Evolutionary conservation across 1,140 invertebrate species (phyloP).

Genomic region (Drosophila auraria): DNA sequence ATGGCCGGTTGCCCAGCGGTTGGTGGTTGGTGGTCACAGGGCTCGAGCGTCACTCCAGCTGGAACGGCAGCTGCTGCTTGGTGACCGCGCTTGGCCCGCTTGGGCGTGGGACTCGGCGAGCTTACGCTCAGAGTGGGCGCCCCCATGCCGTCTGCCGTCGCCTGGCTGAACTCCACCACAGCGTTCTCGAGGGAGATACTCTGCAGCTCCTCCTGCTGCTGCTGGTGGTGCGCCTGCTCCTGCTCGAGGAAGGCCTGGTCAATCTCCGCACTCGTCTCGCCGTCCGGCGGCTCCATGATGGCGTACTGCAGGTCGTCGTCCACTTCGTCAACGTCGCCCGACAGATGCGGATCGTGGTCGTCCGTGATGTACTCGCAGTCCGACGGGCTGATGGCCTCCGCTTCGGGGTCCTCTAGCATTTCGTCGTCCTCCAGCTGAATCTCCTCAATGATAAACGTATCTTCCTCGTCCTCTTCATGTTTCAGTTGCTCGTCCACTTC

Average conservation of each 20-base stretch:
- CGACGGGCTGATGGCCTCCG: conserved; percentile 53
- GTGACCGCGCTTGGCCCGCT: conserved; percentile 54
- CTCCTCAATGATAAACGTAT: conserved; percentile 79
- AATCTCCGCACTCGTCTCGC: conserved; percentile 67
- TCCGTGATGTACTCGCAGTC: conserved; percentile 74
- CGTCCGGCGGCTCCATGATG: conserved; percentile 71
- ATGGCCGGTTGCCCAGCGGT: conserved; percentile 51
- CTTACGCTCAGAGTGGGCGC: conserved; percentile 42
- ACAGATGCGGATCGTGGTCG: conserved; percentile 62
- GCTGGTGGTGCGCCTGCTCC: conserved; percentile 39
- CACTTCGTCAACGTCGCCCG: conserved; percentile 70
- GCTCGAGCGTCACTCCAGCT: conserved; percentile 41
- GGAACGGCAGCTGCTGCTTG: conserved; percentile 8
- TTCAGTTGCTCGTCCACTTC: conserved; percentile 38
- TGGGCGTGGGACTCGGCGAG: conserved; percentile 62
- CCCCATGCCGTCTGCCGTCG: conserved; percentile 36
- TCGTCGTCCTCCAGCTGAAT: conserved; percentile 82
- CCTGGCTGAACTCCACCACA: conserved; percentile 69
- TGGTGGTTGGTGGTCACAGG: conserved; percentile 61
- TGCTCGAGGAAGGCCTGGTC: conserved; percentile 70
- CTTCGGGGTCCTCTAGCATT: conserved; percentile 71
- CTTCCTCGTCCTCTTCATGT: conserved; percentile 70
- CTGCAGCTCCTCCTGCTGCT: conserved; percentile 59
- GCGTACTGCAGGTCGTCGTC: conserved; percentile 67
- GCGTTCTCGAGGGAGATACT: conserved; percentile 69